These are phyloP conservation scores for Phaethon lepturus DNA, from an alignment of 2,113 vertebrate species.

Conservation along the genomic window DNA sequence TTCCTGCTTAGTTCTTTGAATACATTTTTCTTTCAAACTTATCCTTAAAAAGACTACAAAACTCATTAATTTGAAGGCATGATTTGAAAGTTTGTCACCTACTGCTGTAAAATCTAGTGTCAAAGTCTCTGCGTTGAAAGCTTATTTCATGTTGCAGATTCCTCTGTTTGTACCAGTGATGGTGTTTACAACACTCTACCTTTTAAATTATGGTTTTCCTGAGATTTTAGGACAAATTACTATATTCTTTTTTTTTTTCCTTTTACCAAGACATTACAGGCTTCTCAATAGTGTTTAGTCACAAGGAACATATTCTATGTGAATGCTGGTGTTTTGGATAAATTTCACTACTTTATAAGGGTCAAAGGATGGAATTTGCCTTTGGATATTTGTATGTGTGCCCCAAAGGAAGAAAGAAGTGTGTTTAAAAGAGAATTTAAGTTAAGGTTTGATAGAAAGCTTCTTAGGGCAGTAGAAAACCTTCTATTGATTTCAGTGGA, in stretches of 20 bases:
- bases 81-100: not conserved
- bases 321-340: not conserved
- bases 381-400: not conserved
- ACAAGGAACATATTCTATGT: not conserved
- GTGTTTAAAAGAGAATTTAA: not conserved
- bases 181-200: not conserved
- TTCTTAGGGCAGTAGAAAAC: not conserved
- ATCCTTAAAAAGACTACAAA: not conserved
- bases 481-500: not conserved
- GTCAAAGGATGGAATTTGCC: not conserved
- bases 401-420: not conserved
- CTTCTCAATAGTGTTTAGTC: not conserved
- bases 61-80: not conserved
- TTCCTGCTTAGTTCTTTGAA: not conserved
- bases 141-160: not conserved
- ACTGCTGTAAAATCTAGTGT: not conserved
- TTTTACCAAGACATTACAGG: not conserved
- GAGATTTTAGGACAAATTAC: not conserved
- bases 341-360: not conserved
- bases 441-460: not conserved
- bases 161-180: not conserved
- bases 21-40: not conserved
- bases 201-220: not conserved
- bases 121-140: not conserved
- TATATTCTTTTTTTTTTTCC: not conserved